These are phyloP conservation scores for Acromyrmex charruanus DNA, from an alignment of 1,140 invertebrate species.

Conservation along the genomic window DNA sequence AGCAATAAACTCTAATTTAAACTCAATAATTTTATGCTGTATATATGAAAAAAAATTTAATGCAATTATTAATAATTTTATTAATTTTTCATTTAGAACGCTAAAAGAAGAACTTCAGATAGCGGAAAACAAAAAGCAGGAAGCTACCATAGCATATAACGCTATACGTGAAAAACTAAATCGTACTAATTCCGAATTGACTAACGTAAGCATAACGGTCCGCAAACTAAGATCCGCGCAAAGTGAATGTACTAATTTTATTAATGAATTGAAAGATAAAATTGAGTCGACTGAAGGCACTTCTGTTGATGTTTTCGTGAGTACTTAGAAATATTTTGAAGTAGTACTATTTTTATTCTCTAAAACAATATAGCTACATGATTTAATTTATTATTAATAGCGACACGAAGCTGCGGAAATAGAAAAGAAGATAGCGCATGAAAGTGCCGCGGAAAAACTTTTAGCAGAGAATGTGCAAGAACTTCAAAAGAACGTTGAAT, in stretches of 20 bases:
- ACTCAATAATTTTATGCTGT: constrained; percentile 2
- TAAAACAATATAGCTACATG: background rate
- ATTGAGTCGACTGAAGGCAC: constrained; percentile 76
- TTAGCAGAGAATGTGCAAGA: constrained; percentile 79
- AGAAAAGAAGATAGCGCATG: constrained; percentile 80
- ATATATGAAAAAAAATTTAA: constrained; percentile 43
- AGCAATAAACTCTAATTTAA: background rate
- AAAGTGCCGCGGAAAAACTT: constrained; percentile 80
- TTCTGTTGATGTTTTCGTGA: constrained; percentile 83
- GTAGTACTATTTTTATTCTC: constrained; percentile 63
- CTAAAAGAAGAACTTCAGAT: constrained; percentile 79
- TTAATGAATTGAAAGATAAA: constrained; percentile 84
- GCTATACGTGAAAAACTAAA: constrained; percentile 73
- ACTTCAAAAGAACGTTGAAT: constrained; percentile 80
- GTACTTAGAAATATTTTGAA: constrained; percentile 59
- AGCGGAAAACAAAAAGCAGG: constrained; percentile 62
- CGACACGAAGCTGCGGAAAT: constrained; percentile 84
- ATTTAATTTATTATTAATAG: constrained; percentile 74
- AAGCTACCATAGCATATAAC: constrained; percentile 29
- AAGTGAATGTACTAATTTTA: constrained; percentile 72
- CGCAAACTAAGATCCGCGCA: constrained; percentile 63
- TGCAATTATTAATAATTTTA: constrained; percentile 6
- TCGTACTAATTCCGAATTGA: constrained; percentile 69
- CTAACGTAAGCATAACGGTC: constrained; percentile 70
- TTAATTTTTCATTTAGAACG: constrained; percentile 47